A percentile compares a stretch with the other conserved stretches of the same genome.
These are phyloP conservation scores for Dryocosmus kuriphilus DNA, from an alignment of 2,888 invertebrate species.

Conservation along the genomic window DNA sequence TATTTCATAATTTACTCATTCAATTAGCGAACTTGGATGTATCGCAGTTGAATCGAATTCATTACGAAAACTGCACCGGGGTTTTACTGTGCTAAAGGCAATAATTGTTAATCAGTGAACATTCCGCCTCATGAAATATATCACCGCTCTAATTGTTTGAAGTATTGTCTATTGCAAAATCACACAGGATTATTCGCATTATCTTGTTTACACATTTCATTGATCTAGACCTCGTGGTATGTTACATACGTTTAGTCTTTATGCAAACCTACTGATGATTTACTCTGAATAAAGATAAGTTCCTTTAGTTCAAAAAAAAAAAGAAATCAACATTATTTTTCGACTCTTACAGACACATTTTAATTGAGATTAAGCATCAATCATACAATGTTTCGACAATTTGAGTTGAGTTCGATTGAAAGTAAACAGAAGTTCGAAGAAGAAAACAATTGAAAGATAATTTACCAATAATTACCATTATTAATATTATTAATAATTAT, in stretches of 20 bases:
- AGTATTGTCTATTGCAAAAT: neutral
- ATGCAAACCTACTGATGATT: neutral
- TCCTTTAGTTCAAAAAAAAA: too few species aligned
- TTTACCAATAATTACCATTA: too few species aligned
- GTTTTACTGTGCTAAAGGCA: neutral
- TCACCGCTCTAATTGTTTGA: neutral
- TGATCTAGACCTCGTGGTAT: neutral
- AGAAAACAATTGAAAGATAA: too few species aligned
- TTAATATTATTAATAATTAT: too few species aligned
- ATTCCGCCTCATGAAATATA: neutral
- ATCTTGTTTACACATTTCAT: neutral
- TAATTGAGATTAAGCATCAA: too few species aligned
- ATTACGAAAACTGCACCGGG: neutral
- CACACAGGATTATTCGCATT: neutral
- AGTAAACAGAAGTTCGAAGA: too few species aligned
- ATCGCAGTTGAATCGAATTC: constrained; percentile 2
- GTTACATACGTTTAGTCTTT: neutral
- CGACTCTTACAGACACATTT: too few species aligned
- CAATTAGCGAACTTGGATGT: neutral
- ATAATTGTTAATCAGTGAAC: neutral
- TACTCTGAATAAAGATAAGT: too few species aligned
- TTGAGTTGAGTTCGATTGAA: too few species aligned
- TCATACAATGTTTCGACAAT: too few species aligned
- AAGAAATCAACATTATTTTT: too few species aligned
- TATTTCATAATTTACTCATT: constrained; percentile 9